A percentile compares a stretch with the other conserved stretches of the same genome.
Conservation (phyloP, 1,140 invertebrate species). For the Neodiprion lecontei region DNA sequence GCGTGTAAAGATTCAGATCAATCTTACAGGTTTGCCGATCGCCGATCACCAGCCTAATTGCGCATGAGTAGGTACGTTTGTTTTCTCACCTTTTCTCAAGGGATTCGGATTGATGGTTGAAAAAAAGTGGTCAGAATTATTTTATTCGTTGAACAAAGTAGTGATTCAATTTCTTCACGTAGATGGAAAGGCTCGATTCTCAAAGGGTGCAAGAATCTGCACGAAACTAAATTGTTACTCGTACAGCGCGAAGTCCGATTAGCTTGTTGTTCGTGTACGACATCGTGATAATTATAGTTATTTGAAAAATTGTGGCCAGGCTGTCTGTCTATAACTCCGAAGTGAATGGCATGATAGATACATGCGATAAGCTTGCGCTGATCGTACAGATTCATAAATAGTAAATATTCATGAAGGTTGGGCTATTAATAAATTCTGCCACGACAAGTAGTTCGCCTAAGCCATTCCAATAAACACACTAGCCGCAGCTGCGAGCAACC, state of each 20-base stretch:
- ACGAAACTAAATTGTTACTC: too few species aligned
- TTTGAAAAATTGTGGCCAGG: conserved; percentile 1
- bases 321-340: conserved; percentile 2
- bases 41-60: background rate
- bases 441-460: background rate
- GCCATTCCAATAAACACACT: conserved; percentile 43
- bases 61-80: too few species aligned
- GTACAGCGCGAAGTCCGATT: too few species aligned
- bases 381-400: conserved; percentile 44
- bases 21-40: background rate
- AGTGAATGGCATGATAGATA: conserved; percentile 38
- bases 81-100: too few species aligned
- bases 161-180: too few species aligned
- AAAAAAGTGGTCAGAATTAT: too few species aligned
- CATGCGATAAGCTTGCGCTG: background rate
- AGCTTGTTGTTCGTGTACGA: too few species aligned
- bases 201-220: too few species aligned
- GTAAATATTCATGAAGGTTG: conserved; percentile 56
- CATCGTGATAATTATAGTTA: background rate
- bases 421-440: conserved; percentile 47
- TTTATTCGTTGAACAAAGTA: too few species aligned
- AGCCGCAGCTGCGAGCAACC: background rate
- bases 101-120: too few species aligned
- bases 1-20: background rate
- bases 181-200: too few species aligned